phyloP scores from a whole-genome alignment of 2,888 invertebrate species.

The Psylliodes chrysocephalus region DNA sequence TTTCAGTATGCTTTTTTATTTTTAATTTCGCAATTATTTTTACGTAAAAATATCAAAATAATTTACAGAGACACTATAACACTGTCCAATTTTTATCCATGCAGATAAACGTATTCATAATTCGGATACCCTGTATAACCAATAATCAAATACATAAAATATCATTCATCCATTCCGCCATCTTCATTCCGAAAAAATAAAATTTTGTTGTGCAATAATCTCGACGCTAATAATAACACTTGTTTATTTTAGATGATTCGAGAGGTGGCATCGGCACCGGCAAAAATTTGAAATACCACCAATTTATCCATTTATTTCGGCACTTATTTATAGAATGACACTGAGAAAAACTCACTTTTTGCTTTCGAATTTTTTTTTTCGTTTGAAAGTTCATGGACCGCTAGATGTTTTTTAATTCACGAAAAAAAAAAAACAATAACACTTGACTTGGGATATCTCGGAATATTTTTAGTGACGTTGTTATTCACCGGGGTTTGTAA shows the following conservation, averaged over 20 bases:
- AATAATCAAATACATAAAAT: neutral
- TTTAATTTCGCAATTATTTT: too few relatives aligned
- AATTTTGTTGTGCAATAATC: slow-evolving; percentile 35
- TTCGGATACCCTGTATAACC: too few relatives aligned
- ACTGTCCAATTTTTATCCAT: too few relatives aligned
- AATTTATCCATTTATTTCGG: slow-evolving; percentile 19
- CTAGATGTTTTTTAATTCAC: neutral
- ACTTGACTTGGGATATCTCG: too few relatives aligned
- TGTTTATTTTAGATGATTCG: slow-evolving; percentile 36
- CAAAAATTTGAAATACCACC: slow-evolving; percentile 35
- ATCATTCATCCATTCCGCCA: slow-evolving; percentile 1
- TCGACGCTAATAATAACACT: slow-evolving; percentile 32
- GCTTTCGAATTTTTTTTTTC: slow-evolving; percentile 14
- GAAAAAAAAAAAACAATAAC: neutral
- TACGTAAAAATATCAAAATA: too few relatives aligned
- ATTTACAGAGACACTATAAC: too few relatives aligned
- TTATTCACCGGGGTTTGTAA: too few relatives aligned
- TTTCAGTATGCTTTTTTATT: too few relatives aligned
- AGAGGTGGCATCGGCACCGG: slow-evolving; percentile 12
- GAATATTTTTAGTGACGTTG: too few relatives aligned
- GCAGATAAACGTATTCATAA: too few relatives aligned
- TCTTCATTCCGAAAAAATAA: slow-evolving; percentile 22
- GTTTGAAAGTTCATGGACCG: slow-evolving; percentile 25
- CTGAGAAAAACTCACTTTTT: slow-evolving; percentile 12
- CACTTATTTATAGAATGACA: slow-evolving; percentile 29